phyloP scores from a whole-genome alignment of 2,797 vertebrate species.

The Galaxias olidus region DNA sequence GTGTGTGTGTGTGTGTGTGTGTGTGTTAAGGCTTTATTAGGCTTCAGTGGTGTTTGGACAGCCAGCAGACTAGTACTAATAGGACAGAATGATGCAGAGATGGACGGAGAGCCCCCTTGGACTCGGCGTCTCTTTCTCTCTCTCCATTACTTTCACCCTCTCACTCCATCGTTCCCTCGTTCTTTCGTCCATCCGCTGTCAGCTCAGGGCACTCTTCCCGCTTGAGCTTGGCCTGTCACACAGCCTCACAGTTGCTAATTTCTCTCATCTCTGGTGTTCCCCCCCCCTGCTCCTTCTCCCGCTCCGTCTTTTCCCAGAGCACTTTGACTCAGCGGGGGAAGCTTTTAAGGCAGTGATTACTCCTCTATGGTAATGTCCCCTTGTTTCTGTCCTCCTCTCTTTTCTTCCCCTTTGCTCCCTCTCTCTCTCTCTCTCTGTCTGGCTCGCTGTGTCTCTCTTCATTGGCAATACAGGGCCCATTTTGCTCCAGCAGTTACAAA shows the following conservation, averaged over 20 bases:
- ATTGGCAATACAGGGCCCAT: slow-evolving; percentile 37
- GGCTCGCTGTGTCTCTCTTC: slow-evolving; percentile 18
- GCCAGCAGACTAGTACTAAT: slow-evolving; percentile 74
- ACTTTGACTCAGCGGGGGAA: slow-evolving; percentile 69
- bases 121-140: slow-evolving; percentile 64
- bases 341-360: slow-evolving; percentile 73
- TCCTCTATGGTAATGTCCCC: slow-evolving; percentile 64
- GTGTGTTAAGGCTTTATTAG: slow-evolving; percentile 72
- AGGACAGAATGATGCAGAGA: slow-evolving; percentile 75
- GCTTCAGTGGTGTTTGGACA: slow-evolving; percentile 76
- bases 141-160: slow-evolving; percentile 45
- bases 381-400: slow-evolving; percentile 53
- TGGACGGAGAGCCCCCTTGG: slow-evolving; percentile 68
- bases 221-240: slow-evolving; percentile 60
- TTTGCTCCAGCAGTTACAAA: slow-evolving; percentile 50
- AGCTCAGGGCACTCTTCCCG: slow-evolving; percentile 39
- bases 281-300: slow-evolving; percentile 52
- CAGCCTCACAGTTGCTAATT: slow-evolving; percentile 58
- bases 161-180: slow-evolving; percentile 1
- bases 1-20: slow-evolving; percentile 33
- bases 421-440: background rate
- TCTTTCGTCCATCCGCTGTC: slow-evolving; percentile 44
- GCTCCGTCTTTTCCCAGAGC: slow-evolving; percentile 66
- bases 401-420: background rate
- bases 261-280: slow-evolving; percentile 67